These are phyloP conservation scores for Pseudomyrmex sp. DNA, from an alignment of 1,140 invertebrate genomes.

Conservation along the genomic window DNA sequence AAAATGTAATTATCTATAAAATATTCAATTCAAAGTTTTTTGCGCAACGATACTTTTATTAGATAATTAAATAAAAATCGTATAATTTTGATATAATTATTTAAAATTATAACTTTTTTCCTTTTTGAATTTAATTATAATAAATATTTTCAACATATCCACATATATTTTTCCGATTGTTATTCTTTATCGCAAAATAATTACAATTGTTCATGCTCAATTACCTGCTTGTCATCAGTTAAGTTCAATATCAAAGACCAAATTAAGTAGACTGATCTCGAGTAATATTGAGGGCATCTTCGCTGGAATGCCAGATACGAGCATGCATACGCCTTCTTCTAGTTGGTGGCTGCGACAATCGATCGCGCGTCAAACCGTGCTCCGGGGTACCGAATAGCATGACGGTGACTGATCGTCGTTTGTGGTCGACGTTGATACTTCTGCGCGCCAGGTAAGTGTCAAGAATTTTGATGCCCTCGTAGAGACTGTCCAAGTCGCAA, in stretches of 20 bases:
- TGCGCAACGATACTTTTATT: too few species aligned
- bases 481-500: conserved; percentile 77
- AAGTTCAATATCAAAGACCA: not conserved
- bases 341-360: conserved; percentile 32
- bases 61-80: too few species aligned
- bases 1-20: too few species aligned
- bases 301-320: conserved; percentile 72
- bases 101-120: too few species aligned
- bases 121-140: too few species aligned
- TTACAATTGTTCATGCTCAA: not conserved
- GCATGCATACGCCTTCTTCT: conserved; percentile 8
- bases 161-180: not conserved
- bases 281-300: conserved; percentile 59
- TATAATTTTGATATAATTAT: too few species aligned
- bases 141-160: not conserved
- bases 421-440: not conserved
- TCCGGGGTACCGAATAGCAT: conserved; percentile 76
- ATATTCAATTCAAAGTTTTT: too few species aligned
- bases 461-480: conserved; percentile 77
- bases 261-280: conserved; percentile 54
- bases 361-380: conserved; percentile 52
- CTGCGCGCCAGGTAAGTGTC: conserved; percentile 76
- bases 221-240: not conserved
- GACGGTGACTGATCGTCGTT: conserved; percentile 63
- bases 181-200: not conserved